Evolutionary conservation across 2,113 vertebrate genomes (phyloP).

Genomic region (Amphiprion ocellaris): DNA sequence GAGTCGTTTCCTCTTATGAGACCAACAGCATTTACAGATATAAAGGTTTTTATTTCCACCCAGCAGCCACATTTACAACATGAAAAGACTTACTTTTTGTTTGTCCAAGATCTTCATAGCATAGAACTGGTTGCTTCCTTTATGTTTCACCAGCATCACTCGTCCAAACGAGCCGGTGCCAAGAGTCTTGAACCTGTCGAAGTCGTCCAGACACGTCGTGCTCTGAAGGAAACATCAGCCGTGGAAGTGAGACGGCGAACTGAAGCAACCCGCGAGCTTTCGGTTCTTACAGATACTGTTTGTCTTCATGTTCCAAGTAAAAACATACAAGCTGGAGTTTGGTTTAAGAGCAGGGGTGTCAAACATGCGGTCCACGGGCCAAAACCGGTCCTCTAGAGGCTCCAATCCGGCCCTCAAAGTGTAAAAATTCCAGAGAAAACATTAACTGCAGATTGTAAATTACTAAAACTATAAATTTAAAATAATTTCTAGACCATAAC

Average conservation of each 20-base stretch:
- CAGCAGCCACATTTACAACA: background rate
- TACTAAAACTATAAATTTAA: too few relatives aligned
- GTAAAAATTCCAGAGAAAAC: too few relatives aligned
- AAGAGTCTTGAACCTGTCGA: conserved; percentile 97
- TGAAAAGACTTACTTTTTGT: conserved; percentile 91
- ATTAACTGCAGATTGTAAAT: too few relatives aligned
- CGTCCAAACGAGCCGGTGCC: conserved; percentile 98
- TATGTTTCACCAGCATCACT: conserved; percentile 99
- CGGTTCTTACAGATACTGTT: conserved; percentile 1
- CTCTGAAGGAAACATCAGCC: conserved; percentile 83
- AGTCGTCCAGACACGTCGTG: conserved; percentile 96
- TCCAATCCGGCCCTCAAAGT: too few relatives aligned
- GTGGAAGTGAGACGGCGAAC: conserved; percentile 11
- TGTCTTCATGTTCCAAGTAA: background rate
- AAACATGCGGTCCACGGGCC: too few relatives aligned
- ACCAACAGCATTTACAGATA: background rate
- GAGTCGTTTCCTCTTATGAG: conserved; percentile 71
- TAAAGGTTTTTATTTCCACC: conserved; percentile 9
- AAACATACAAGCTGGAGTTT: background rate
- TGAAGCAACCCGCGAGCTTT: background rate
- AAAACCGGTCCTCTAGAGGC: too few relatives aligned
- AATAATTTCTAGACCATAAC: too few relatives aligned
- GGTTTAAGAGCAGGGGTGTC: background rate
- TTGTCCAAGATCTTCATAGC: conserved; percentile 99
- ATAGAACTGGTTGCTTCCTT: conserved; percentile 96